These are phyloP conservation scores for Tetramorium bicarinatum DNA, from an alignment of 2,888 invertebrate genomes.

Conservation along the genomic window DNA sequence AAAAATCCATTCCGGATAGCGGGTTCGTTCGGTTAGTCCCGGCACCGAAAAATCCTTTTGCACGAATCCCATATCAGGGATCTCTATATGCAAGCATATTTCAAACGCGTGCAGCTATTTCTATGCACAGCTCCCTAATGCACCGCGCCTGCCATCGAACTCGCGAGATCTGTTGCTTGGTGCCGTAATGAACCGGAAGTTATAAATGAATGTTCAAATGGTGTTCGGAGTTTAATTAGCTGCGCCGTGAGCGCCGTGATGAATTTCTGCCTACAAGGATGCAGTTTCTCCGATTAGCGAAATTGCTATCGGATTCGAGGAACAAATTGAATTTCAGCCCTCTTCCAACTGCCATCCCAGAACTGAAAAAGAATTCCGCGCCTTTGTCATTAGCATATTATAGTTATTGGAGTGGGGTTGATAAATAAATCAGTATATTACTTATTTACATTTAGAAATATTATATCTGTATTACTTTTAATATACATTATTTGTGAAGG, in stretches of 20 bases:
- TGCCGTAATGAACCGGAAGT: conserved; percentile 21
- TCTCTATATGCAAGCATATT: conserved; percentile 20
- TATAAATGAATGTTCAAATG: conserved; percentile 13
- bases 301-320: conserved; percentile 5
- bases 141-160: neutral
- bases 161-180: conserved; percentile 18
- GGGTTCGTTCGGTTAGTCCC: conserved; percentile 2
- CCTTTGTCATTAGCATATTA: conserved; percentile 11
- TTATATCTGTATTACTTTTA: conserved; percentile 36
- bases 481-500: conserved; percentile 34
- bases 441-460: conserved; percentile 55
- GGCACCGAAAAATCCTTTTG: conserved; percentile 20
- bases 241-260: neutral
- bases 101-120: conserved; percentile 6
- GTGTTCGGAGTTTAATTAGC: conserved; percentile 31
- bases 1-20: conserved; percentile 35
- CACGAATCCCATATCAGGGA: conserved; percentile 20
- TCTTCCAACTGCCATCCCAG: neutral
- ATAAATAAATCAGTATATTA: conserved; percentile 57
- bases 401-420: conserved; percentile 18
- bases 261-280: neutral
- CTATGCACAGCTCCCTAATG: neutral
- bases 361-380: neutral
- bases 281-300: neutral
- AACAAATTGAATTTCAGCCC: neutral